Base-by-base conservation (phyloP, 2,888 invertebrate genomes). In the Eurytoma adleriae region DNA sequence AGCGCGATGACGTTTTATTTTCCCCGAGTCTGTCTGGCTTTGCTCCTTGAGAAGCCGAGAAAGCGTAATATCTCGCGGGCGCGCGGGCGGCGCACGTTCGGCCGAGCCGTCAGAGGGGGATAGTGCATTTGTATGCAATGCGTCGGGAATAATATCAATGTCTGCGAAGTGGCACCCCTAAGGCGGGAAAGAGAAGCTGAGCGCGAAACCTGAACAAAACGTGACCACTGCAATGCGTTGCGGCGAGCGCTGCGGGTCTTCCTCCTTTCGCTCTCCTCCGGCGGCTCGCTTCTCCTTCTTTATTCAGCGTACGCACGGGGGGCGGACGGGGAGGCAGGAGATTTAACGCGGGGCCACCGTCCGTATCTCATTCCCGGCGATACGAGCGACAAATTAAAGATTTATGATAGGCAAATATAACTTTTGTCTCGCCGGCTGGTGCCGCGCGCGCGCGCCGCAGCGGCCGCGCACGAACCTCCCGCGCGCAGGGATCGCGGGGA, bases 141-240 rank as follows among this genome's bases (percentile, higher is more conserved):
- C 84, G 75, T 80, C 83, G 76, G 79, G 83, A 84, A 84, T 84
- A 85, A 85, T 84, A 85, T 84, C 85, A 84, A 85, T 85, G 85
- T 84, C 83, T 84, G 78, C 71, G 73, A 80, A 82, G 76, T 82
- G 74, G 74, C 66, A 70, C 59, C 69, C 69, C 20, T 24, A 30
- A 40, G 40, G 59, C 24, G 61, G 48, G 68, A n/a, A 56, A 61
- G 61, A 62, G 70, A 76, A 56, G n/a, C 13, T 16, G 24, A 27
- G 78, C 78, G 83, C 76, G 84, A 83, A 83, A 80, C 82, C 83
- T 77, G 83, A 84, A 84, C 80, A 81, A 84, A 81, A 84, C 84
- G 84, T 83, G 84, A 85, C 84, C 81, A 82, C 80, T 66, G 81
- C 82, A 82, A 79, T 83, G 83, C 83, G 80, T 79, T 78, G 84